Evolutionary conservation across 35 echinoderm and acorn worm species (phyloP), one percentile per base, ranked within the genome.

Genomic region (Patiria miniata): DNA sequence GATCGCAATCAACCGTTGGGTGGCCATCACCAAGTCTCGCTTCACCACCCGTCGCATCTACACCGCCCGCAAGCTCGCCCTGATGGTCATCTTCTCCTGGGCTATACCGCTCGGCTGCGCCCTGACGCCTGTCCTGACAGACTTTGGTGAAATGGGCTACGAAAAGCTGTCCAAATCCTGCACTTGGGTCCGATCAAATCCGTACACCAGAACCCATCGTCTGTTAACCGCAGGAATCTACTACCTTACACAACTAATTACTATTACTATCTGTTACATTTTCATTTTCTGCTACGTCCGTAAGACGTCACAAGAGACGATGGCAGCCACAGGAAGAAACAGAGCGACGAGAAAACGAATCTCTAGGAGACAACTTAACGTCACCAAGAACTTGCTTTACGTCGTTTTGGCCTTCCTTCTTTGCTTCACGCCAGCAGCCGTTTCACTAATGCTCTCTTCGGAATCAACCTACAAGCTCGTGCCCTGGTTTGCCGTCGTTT

Each of bases 311-410:
- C 4, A 47, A 6, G 42, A 47, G 4, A 47, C 42, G 42, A 47
- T 47, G 42, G 42, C 12, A 47, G 42, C 42, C 42, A 47, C 4
- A 6, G 42, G n/a, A n/a, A n/a, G 42, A 47, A 19, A 79, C 21
- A 38, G 3, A 39, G 78, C 17, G 19, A 15, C 1, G 23, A 81
- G 17, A 57, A 36, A 53, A 86, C 80, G 21, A 55, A 77, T 33
- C 36, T 47, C 42, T 6, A 47, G 61, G 33, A 68, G 82, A 36
- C 82, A 91, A 33, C 52, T 91, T 8, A 37, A 85, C 34, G 77
- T 91, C 19, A 91, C 89, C 47, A 91, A 91, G 37, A 91, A 91
- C 80, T 52, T 91, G 65, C 86, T 91, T 23, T 57, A 85, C 39
- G 89, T 91, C 7, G 89, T 91, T 0, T 84, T 50, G 22, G 60